Conservation (phyloP, 2,888 invertebrate species). For the Prenolepis imparis region DNA sequence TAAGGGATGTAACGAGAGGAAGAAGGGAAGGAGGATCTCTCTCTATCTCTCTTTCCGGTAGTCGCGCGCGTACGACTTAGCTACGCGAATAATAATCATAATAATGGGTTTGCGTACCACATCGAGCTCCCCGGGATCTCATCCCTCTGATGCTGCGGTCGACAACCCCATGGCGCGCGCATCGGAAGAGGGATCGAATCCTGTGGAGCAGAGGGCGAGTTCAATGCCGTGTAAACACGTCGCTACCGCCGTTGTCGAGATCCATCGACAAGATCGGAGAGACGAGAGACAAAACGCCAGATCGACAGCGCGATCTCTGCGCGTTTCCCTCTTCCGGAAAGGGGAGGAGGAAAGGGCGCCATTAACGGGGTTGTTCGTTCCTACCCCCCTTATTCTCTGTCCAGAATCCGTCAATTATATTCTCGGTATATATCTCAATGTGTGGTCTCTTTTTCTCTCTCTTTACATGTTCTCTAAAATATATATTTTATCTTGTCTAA, state of each 20-base stretch:
- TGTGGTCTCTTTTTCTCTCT: too few relatives aligned
- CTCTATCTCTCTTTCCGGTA: background rate
- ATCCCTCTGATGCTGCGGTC: constrained; percentile 33
- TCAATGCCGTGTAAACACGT: constrained; percentile 73
- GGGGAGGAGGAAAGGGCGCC: constrained; percentile 5
- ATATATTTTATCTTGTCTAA: too few relatives aligned
- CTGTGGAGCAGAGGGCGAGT: constrained; percentile 59
- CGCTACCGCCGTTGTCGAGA: constrained; percentile 43
- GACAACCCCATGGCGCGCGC: constrained; percentile 43
- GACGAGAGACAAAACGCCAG: constrained; percentile 38
- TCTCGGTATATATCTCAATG: background rate
- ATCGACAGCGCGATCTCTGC: constrained; percentile 33
- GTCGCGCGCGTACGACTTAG: constrained; percentile 67
- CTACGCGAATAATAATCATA: constrained; percentile 76
- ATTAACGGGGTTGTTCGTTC: background rate
- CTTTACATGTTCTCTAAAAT: background rate
- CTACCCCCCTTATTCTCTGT: too few relatives aligned
- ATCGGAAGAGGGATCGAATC: constrained; percentile 52
- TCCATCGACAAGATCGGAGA: constrained; percentile 40
- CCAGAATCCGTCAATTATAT: background rate
- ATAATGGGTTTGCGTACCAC: constrained; percentile 79
- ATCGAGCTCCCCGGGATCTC: constrained; percentile 47
- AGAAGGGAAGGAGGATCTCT: constrained; percentile 55
- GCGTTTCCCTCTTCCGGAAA: background rate
- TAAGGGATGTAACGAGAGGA: constrained; percentile 41